Evolutionary conservation across 2,888 invertebrate species (phyloP).

Genomic region (Aleiodes leptofemur): DNA sequence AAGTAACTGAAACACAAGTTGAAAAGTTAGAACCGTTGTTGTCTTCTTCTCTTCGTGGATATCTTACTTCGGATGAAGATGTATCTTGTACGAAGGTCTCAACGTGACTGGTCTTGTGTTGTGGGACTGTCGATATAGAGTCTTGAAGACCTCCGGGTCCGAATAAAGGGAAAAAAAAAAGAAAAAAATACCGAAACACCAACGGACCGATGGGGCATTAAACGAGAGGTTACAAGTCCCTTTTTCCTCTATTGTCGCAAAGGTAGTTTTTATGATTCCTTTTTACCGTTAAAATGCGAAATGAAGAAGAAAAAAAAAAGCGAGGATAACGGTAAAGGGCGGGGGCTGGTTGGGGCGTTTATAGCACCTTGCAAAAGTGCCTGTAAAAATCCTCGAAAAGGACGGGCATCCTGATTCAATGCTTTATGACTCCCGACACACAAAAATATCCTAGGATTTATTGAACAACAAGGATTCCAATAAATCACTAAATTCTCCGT

Average conservation of each 20-base stretch:
- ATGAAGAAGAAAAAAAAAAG: conserved; percentile 49
- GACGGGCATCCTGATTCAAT: too few species aligned
- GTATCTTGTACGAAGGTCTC: conserved; percentile 37
- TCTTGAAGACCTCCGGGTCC: background rate
- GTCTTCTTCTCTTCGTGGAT: too few species aligned
- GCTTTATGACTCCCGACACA: conserved; percentile 52
- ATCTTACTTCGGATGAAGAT: conserved; percentile 32
- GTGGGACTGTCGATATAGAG: conserved; percentile 20
- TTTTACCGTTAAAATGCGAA: conserved; percentile 36
- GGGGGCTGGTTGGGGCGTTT: conserved; percentile 56
- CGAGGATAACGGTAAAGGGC: conserved; percentile 66
- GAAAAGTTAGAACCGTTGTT: background rate
- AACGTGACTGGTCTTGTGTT: conserved; percentile 35
- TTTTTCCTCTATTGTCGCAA: conserved; percentile 65
- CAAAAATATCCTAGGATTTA: background rate
- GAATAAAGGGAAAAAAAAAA: too few species aligned
- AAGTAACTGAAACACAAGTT: background rate
- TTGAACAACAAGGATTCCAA: too few species aligned
- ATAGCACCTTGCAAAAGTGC: conserved; percentile 45
- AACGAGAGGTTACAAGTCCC: conserved; percentile 54
- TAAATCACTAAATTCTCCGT: too few species aligned
- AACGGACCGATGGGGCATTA: conserved; percentile 20
- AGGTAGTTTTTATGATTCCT: conserved; percentile 51
- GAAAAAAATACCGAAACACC: background rate
- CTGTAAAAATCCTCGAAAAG: too few species aligned